Base-by-base conservation (phyloP, 2,113 vertebrate genomes). In the Paracanthobrama guichenoti region DNA sequence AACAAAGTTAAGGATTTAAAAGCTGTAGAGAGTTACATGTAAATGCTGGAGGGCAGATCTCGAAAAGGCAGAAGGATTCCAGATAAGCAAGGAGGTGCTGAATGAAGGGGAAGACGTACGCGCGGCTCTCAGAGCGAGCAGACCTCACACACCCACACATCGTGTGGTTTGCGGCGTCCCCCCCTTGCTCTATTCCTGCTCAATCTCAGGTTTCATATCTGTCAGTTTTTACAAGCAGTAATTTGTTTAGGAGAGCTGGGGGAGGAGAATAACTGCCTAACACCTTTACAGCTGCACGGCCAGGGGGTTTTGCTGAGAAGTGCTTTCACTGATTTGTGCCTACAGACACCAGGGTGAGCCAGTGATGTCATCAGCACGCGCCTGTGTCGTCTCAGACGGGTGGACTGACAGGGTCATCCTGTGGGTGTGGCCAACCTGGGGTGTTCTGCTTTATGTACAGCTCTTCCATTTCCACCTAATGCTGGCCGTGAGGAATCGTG, bases 291-390 rank as follows among this genome's bases (percentile, higher is more conserved):
- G 55, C 53, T 79, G 78, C 8, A 24, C 13, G 20, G 39, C 55
- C 42, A 66, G 72, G 77, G 83, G 75, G n/a, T 28, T 48, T 78
- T 71, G 42, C 48, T 28, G 83, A 84, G 28, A 44, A 73, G 53
- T 48, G 50, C 76, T 75, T 66, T 81, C 31, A 14, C 74, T 87
- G 39, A 77, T 79, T 77, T 71, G 62, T 66, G 71, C 72, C 72
- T 84, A 62, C 8, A 82, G 81, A 83, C 72, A 79, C 55, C 60
- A 53, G 69, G 72, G 46, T 11, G 83, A 84, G 85, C 59, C 48
- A 48, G 44, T 89, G 88, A 89, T 90, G 87, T 89, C 87, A 89
- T 88, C 77, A 84, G 55, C 9, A 62, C 69, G 82, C 24, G 84
- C 81, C 88, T 86, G 87, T 55, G 44, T 84, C 84, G 8, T 59